Conservation (phyloP, 2,797 vertebrate species). For the Emydoidea blandingii region DNA sequence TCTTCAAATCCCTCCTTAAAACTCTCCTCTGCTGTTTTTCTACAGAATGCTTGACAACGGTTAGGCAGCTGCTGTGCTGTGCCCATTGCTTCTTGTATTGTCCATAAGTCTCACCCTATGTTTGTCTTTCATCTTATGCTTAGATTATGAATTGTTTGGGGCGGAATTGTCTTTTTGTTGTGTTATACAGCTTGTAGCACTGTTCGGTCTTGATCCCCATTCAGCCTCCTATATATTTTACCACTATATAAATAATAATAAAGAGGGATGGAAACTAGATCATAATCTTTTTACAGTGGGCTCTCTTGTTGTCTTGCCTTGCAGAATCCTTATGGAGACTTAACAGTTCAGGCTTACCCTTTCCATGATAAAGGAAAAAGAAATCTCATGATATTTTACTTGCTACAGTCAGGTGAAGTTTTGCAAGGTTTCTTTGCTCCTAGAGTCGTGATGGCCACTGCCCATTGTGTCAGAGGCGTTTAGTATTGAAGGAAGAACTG, state of each 20-base stretch:
- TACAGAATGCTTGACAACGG: not conserved
- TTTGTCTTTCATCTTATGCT: not conserved
- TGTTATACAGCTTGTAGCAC: not conserved
- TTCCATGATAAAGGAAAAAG: not conserved
- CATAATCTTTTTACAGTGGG: too few relatives aligned
- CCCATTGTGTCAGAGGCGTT: not conserved
- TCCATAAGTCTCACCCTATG: not conserved
- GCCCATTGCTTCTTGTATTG: not conserved
- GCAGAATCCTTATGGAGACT: constrained; percentile 1
- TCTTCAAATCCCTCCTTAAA: not conserved
- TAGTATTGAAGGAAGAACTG: not conserved
- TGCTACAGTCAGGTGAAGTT: not conserved
- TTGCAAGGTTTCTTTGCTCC: not conserved
- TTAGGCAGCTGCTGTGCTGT: not conserved
- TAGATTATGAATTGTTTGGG: not conserved
- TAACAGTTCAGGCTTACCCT: constrained; percentile 10
- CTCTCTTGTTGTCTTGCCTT: not conserved
- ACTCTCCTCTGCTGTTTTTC: constrained; percentile 18
- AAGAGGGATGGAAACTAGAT: not conserved
- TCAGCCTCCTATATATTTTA: not conserved
- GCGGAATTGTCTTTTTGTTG: not conserved
- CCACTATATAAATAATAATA: not conserved
- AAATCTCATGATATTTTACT: not conserved
- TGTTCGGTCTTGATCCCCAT: not conserved
- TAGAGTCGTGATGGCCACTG: not conserved